phyloP scores from a whole-genome alignment of 2,797 vertebrate genomes.

The Xenentodon cancila region DNA sequence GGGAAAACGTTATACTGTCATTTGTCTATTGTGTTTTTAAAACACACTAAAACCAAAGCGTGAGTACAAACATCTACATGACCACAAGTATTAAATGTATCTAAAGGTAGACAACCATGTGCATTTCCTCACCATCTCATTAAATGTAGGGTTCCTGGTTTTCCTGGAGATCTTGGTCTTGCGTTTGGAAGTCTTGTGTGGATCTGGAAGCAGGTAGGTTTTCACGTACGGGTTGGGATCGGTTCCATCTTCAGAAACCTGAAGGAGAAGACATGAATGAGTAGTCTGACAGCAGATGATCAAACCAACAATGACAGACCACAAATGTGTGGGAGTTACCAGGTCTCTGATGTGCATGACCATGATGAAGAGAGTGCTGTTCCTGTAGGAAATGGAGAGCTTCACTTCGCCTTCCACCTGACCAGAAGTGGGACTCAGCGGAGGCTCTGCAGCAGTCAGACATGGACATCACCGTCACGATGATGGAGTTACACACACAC shows the following conservation, averaged over 20 bases:
- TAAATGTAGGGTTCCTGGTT: constrained; percentile 97
- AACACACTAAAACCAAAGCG: too few relatives aligned
- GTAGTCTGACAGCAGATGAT: neutral
- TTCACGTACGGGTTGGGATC: constrained; percentile 99
- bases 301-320: too few relatives aligned
- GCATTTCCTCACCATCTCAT: constrained; percentile 89
- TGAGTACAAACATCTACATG: too few relatives aligned
- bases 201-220: constrained; percentile 97
- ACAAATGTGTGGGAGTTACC: too few relatives aligned
- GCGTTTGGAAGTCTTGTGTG: constrained; percentile 94
- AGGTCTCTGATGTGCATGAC: constrained; percentile 99
- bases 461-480: too few relatives aligned
- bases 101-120: fast-evolving
- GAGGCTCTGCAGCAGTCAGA: constrained; percentile 76
- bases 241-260: constrained; percentile 95
- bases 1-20: too few relatives aligned
- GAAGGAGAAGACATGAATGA: constrained; percentile 11
- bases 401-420: constrained; percentile 97
- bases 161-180: constrained; percentile 97
- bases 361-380: constrained; percentile 98
- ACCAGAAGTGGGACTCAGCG: constrained; percentile 88
- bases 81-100: too few relatives aligned
- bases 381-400: constrained; percentile 95
- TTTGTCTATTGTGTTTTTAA: too few relatives aligned
- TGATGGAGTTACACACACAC: too few relatives aligned